Evolutionary conservation across 2,113 vertebrate genomes (phyloP), one percentile per base, ranked within the genome.

Genomic region (Sceloporus tristichus): DNA sequence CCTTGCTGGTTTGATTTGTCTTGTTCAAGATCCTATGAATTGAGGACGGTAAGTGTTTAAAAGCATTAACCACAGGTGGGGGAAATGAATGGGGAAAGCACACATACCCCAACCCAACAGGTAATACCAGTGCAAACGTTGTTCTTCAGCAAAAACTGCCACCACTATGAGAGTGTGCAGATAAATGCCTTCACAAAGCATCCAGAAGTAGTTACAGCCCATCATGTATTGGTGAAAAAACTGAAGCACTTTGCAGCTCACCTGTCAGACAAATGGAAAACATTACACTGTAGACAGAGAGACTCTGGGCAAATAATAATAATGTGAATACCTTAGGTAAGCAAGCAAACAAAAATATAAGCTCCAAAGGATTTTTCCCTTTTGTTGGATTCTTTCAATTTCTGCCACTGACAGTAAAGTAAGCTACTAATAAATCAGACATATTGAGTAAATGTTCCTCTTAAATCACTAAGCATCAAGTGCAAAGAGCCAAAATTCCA

Each of bases 161-260:
- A 99, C 98, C 91, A 99, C 99, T 0, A 99, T 98, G 91, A 99
- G 96, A 0, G 98, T 99, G 94, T 99, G 99, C 59, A 99, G 97
- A 89, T 99, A 99, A 93, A 99, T 98, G 70, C 99, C 99, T 92
- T 99, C 99, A 0, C 99, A 99, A 4, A 99, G 98, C 99, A 99
- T 99, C 99, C 99, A 99, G 96, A 99, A 99, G 83, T 99, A 99
- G 88, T 99, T 99, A 95, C 99, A 99, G 21, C 98, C 97, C 96
- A 99, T 91, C 97, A 99, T 98, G 96, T 99, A 99, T 95, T 98
- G 98, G 94, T 99, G 98, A 88, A 99, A 98, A 92, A 99, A 98
- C 6, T 99, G 98, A 56, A 99, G 84, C 86, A 99, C 97, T 92
- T 99, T 99, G 95, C 99, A 99, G 94, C 97, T 96, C 23, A 98